Evolutionary conservation across 2,888 invertebrate genomes (phyloP), one percentile per base, ranked within the genome.

Genomic region (Xestia sexstrigata): DNA sequence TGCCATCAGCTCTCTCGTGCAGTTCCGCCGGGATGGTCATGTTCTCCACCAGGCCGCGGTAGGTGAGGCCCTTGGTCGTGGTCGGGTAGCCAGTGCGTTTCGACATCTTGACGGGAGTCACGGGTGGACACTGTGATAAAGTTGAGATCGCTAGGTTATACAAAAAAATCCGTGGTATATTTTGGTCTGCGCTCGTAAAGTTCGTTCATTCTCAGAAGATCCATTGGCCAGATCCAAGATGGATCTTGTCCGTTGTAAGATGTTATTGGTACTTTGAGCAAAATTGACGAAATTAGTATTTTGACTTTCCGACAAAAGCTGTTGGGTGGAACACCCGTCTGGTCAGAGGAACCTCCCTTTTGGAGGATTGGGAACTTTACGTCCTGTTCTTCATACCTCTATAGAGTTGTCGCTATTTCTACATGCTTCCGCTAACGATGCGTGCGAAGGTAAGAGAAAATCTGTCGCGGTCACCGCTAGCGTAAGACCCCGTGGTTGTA

Each of bases 11-110:
- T 0, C 91, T 73, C 90, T 93, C 92, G 82, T 94, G 95, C 76
- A 96, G 70, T 70, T 95, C 93, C 0, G 92, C 96, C 0, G 96
- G 95, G 70, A 96, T 95, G 77, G 91, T 62, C 81, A 95, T 81
- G 26, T 84, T 85, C 91, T 96, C 96, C 90, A 96, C 94, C 88
- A 96, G 86, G 0, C 96, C 96, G 83, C 92, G 93, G 92, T 95
- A 95, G 52, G 80, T 84, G 52, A 83, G 78, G 55, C 72, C 78
- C 4, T 68, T 1, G 30, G 42, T 69, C 13, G 78, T 58, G 42
- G 67, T 77, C 13, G 81, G 83, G 83, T 45, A 72, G 6, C 70
- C 95, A 13, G 96, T 96, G 26, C 92, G 93, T 74, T 93, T 91
- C 4, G 94, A 89, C 95, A 95, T 95, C 8, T 49, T 78, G 52